Conservation (phyloP, 1,140 invertebrate species). For the Orussus abietinus region DNA sequence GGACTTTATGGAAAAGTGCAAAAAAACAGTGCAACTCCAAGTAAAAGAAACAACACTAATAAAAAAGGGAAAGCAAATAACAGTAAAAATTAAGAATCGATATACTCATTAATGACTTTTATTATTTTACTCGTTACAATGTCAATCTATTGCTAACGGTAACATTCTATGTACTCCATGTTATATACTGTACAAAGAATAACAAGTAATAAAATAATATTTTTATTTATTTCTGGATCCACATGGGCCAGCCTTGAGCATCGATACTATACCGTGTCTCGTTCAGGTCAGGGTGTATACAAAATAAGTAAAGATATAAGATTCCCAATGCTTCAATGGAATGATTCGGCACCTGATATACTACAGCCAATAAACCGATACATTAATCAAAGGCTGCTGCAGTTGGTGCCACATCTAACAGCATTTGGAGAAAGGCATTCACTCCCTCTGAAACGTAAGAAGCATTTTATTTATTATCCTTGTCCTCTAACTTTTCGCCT, state of each 20-base stretch:
- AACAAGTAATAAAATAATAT: slow-evolving; percentile 48
- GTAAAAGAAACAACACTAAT: slow-evolving; percentile 4
- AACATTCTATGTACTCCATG: slow-evolving; percentile 24
- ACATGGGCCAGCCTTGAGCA: slow-evolving; percentile 25
- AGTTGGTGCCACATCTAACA: slow-evolving; percentile 87
- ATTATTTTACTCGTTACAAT: slow-evolving; percentile 27
- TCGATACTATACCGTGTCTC: slow-evolving; percentile 25
- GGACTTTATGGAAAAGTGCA: slow-evolving; percentile 43
- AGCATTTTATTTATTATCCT: slow-evolving; percentile 12
- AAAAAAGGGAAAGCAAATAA: neutral
- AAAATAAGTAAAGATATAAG: slow-evolving; percentile 31
- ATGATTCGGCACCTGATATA: slow-evolving; percentile 37
- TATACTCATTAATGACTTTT: too few species aligned
- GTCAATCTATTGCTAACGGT: slow-evolving; percentile 28
- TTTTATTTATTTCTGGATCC: slow-evolving; percentile 25
- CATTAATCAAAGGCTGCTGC: slow-evolving; percentile 68
- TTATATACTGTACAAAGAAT: slow-evolving; percentile 35
- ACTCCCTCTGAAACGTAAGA: slow-evolving; percentile 70
- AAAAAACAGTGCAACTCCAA: slow-evolving; percentile 9
- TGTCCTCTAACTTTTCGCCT: slow-evolving; percentile 10
- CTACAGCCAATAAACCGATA: too few species aligned
- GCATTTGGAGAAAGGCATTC: slow-evolving; percentile 84
- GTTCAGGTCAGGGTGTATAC: slow-evolving; percentile 22
- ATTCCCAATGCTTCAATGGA: slow-evolving; percentile 33
- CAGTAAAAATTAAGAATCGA: slow-evolving; percentile 28